These are phyloP conservation scores for Pelecanus crispus DNA, from an alignment of 2,113 vertebrate species.

Conservation along the genomic window DNA sequence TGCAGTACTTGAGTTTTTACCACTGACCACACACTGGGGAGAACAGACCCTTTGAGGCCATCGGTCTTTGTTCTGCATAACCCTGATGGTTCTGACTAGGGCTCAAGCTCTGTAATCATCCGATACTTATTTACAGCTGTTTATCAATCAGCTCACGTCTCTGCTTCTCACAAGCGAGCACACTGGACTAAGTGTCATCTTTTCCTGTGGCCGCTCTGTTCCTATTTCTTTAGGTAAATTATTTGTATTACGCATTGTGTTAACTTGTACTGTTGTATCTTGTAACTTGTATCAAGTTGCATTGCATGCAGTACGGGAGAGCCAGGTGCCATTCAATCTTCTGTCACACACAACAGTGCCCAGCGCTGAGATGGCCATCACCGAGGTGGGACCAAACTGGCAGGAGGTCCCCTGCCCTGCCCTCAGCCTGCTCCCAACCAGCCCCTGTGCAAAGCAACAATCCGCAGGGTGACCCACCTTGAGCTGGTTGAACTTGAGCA, in stretches of 20 bases:
- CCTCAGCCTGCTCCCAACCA: background rate
- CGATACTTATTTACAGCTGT: background rate
- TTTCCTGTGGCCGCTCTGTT: background rate
- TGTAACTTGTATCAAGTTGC: no score
- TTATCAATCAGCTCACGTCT: background rate
- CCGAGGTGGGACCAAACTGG: background rate
- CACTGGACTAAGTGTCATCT: background rate
- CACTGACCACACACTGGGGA: background rate
- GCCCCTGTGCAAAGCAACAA: background rate
- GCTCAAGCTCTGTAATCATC: background rate
- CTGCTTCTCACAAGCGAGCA: background rate
- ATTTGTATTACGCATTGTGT: background rate
- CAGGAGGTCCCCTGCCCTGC: background rate
- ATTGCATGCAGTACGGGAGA: background rate
- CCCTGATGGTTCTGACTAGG: background rate
- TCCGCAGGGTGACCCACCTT: slow-evolving; percentile 74
- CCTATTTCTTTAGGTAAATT: background rate
- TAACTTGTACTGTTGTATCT: background rate
- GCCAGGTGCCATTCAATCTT: background rate
- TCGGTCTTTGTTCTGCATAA: background rate
- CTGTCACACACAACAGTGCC: background rate
- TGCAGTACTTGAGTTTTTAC: background rate
- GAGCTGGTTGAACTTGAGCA: slow-evolving; percentile 99
- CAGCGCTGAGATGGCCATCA: background rate
- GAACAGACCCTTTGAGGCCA: background rate